Conservation (phyloP, 2,113 vertebrate genomes). For the Verasper variegatus region DNA sequence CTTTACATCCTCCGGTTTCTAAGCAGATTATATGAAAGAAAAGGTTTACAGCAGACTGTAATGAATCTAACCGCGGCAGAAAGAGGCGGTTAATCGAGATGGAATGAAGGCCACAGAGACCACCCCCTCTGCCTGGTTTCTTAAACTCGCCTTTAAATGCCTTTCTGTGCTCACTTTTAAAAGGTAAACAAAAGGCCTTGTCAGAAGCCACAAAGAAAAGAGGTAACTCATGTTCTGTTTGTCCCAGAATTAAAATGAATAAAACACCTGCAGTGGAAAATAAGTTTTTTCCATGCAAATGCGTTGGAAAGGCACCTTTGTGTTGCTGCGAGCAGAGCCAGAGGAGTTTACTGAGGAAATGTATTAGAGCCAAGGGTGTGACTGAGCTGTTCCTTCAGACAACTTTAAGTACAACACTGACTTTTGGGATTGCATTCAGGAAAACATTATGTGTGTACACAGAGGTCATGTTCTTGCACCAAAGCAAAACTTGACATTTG, state of each 20-base stretch:
- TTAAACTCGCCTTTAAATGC: constrained; percentile 66
- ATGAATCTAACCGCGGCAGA: constrained; percentile 32
- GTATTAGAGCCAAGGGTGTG: neutral
- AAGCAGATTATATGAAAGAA: neutral
- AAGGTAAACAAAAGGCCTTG: constrained; percentile 64
- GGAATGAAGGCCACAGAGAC: constrained; percentile 69
- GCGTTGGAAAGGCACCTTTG: neutral
- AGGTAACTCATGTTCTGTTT: constrained; percentile 41
- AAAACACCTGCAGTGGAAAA: constrained; percentile 48
- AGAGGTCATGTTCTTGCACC: neutral
- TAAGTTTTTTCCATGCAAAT: neutral
- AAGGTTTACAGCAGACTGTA: neutral
- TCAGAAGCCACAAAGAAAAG: constrained; percentile 51
- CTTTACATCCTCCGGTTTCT: no score
- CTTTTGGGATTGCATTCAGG: neutral
- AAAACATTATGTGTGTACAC: neutral
- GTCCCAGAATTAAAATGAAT: constrained; percentile 28
- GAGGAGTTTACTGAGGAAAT: neutral
- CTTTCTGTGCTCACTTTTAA: constrained; percentile 53
- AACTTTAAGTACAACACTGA: neutral
- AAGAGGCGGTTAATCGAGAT: constrained; percentile 60
- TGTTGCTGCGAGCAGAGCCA: neutral
- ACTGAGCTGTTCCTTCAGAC: neutral
- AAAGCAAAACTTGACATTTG: no score
- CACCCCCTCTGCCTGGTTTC: constrained; percentile 69